Evolutionary conservation across 2,113 vertebrate genomes (phyloP).

Genomic region (Burhinus oedicnemus): DNA sequence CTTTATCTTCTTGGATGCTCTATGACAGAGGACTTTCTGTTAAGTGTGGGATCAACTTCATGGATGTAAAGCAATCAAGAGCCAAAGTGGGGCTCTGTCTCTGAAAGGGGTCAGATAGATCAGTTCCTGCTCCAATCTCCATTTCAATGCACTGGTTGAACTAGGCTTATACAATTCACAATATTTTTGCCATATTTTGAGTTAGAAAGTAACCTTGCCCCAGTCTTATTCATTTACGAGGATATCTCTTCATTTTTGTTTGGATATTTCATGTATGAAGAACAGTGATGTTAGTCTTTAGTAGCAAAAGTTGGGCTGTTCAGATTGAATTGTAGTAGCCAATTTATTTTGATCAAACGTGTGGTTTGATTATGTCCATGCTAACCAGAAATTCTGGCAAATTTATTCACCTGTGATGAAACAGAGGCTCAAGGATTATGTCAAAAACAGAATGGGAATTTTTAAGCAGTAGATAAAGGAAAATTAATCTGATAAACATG

Average conservation of each 20-base stretch:
- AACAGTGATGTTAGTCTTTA: background rate
- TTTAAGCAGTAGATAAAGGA: background rate
- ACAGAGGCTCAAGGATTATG: background rate
- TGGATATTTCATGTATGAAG: background rate
- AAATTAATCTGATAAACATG: background rate
- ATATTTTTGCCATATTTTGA: background rate
- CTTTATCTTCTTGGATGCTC: background rate
- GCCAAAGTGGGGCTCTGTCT: background rate
- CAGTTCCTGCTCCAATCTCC: background rate
- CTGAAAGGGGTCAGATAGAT: background rate
- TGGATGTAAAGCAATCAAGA: background rate
- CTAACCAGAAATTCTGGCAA: background rate
- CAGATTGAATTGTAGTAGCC: background rate
- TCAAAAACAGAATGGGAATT: background rate
- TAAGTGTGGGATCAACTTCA: background rate
- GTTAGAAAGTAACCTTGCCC: background rate
- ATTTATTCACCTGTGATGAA: background rate
- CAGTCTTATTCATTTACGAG: background rate
- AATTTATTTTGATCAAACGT: background rate
- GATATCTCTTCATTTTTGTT: background rate
- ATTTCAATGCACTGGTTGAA: background rate
- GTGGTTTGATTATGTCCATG: background rate
- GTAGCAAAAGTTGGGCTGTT: background rate
- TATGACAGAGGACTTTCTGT: background rate
- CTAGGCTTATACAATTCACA: background rate